Evolutionary conservation across 2,797 vertebrate genomes (phyloP), one percentile per base, ranked within the genome.

Genomic region (Pachyuromys duprasi): DNA sequence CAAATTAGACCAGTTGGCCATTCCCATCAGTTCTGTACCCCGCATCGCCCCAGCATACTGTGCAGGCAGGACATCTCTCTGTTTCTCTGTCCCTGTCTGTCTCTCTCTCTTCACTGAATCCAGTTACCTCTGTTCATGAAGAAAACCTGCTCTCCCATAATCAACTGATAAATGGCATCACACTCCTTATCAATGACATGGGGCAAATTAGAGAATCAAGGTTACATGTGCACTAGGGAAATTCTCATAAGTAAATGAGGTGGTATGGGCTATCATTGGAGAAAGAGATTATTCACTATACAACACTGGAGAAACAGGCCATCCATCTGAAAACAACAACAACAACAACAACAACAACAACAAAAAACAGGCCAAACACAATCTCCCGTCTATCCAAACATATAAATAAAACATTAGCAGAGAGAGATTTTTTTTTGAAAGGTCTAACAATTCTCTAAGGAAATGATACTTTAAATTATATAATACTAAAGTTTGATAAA

Each of bases 401-500:
- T 79, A 74, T 60, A 69, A 89, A 86, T 20, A 87, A 28, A 96
- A 89, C 11, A 3, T 72, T 53, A 95, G 33, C 53, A 67, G 57
- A 69, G 3, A 70, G 24, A 49, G 49, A 8, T 57, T 36, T 78
- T 13, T 49, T 83, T 78, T 80, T 11, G 13, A 39, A 72, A 95
- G 4, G 8, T 15, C 12, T 86, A 11, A 49, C 42, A 96, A 89
- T 84, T 13, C 13, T 80, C 39, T 53, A 55, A 92, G 55, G 7
- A 78, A 76, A 86, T 89, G 15, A 53, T 86, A 17, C 28, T 60
- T 55, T 36, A 89, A 87, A 76, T 49, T 28, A 70, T 60, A 39
- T 20, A 87, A 70, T 75, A 94, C 60, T n/a, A 69, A 95, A 86
- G 13, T 79, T 97, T 70, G 81, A 8, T 57, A 76, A 96, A 89